phyloP scores from a whole-genome alignment of 2,797 vertebrate genomes.

The Hylomyscus alleni region DNA sequence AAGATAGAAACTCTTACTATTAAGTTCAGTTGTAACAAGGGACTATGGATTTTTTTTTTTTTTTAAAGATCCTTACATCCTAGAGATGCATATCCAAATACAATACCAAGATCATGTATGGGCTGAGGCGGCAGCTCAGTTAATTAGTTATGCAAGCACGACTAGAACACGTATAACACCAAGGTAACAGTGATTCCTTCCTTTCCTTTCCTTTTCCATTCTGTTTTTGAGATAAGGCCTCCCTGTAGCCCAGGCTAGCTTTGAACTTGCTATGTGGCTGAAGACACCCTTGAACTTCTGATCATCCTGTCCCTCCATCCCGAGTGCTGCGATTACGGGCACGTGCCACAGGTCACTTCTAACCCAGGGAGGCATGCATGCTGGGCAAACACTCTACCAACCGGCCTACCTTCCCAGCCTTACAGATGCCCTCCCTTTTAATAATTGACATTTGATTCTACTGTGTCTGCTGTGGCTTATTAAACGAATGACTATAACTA shows the following conservation, averaged over 20 bases:
- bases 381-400: not conserved
- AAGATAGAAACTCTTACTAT: not conserved
- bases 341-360: not conserved
- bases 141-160: not conserved
- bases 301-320: not conserved
- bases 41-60: not conserved
- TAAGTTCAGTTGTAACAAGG: not conserved
- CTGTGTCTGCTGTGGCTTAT: constrained; percentile 10
- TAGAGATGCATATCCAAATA: not conserved
- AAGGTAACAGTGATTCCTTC: not conserved
- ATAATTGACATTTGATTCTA: not conserved
- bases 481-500: not conserved
- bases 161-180: not conserved
- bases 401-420: not conserved
- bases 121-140: too few species aligned
- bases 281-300: not conserved
- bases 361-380: not conserved
- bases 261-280: not conserved
- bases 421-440: not conserved
- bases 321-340: not conserved
- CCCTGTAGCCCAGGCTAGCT: not conserved
- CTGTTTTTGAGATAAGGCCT: not conserved
- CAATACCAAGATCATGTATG: not conserved
- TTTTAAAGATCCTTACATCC: not conserved
- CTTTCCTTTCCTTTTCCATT: too few species aligned